phyloP scores from a whole-genome alignment of 2,113 vertebrate genomes.

The Caracal caracal region DNA sequence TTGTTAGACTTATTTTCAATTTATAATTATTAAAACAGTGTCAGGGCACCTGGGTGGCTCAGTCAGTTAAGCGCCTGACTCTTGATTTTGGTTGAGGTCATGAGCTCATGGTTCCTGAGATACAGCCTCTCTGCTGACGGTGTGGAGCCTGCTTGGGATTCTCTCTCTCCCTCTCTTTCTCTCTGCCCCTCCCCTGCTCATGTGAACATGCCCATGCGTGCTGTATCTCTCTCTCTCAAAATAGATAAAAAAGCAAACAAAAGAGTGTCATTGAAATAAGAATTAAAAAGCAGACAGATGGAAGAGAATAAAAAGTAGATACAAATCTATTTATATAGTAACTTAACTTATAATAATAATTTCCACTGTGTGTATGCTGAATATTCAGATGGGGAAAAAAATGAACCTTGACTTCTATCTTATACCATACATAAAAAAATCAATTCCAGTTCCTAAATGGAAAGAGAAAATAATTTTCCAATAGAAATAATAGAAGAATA shows the following conservation, averaged over 20 bases:
- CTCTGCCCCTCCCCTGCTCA: too few relatives aligned
- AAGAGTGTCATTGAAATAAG: background rate
- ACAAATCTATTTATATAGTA: background rate
- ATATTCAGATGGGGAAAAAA: background rate
- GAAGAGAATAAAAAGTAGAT: background rate
- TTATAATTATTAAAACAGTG: background rate
- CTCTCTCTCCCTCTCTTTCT: too few relatives aligned
- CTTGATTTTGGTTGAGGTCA: too few relatives aligned
- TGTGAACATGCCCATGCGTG: too few relatives aligned
- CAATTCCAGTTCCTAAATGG: background rate
- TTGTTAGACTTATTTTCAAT: background rate
- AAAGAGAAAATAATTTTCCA: background rate
- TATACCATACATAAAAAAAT: background rate
- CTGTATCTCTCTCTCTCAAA: too few relatives aligned
- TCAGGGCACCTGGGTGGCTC: background rate
- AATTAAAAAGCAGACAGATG: background rate
- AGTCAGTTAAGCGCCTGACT: too few relatives aligned
- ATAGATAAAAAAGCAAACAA: too few relatives aligned
- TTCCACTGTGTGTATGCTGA: background rate
- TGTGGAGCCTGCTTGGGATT: too few relatives aligned
- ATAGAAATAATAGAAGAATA: background rate
- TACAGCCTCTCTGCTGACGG: background rate
- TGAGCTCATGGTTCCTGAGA: background rate
- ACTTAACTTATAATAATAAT: background rate
- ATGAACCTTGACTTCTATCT: background rate